Evolutionary conservation across 2,113 vertebrate genomes (phyloP).

Genomic region (Mustela nigripes): DNA sequence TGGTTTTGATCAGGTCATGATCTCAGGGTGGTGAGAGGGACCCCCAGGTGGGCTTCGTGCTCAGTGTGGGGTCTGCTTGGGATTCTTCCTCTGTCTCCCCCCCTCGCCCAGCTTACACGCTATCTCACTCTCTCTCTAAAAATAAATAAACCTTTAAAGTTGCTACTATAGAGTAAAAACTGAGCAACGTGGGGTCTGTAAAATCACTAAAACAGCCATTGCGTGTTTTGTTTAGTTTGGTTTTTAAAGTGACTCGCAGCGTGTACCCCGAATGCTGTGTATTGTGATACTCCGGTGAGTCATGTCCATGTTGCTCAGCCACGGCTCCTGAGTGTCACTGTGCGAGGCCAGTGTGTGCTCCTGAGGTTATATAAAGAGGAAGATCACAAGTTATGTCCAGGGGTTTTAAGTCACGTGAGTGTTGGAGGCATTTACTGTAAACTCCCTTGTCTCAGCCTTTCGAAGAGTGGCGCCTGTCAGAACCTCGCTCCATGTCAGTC

Average conservation of each 20-base stretch:
- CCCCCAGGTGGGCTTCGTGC: background rate
- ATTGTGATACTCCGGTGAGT: background rate
- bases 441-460: background rate
- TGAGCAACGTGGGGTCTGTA: background rate
- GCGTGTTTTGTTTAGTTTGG: background rate
- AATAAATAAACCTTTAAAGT: conserved; percentile 2
- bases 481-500: background rate
- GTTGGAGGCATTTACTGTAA: background rate
- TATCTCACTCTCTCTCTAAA: background rate
- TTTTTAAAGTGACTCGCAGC: background rate
- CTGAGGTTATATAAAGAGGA: background rate
- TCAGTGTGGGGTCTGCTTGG: background rate
- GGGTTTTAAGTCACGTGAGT: background rate
- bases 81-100: background rate
- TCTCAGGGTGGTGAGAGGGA: background rate
- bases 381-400: background rate
- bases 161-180: background rate
- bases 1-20: background rate
- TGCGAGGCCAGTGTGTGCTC: background rate
- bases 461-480: background rate
- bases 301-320: background rate
- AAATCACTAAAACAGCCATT: background rate
- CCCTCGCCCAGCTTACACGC: background rate
- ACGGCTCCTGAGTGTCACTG: background rate
- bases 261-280: background rate